phyloP scores from a whole-genome alignment of 2,113 vertebrate species.

The Colius striatus region DNA sequence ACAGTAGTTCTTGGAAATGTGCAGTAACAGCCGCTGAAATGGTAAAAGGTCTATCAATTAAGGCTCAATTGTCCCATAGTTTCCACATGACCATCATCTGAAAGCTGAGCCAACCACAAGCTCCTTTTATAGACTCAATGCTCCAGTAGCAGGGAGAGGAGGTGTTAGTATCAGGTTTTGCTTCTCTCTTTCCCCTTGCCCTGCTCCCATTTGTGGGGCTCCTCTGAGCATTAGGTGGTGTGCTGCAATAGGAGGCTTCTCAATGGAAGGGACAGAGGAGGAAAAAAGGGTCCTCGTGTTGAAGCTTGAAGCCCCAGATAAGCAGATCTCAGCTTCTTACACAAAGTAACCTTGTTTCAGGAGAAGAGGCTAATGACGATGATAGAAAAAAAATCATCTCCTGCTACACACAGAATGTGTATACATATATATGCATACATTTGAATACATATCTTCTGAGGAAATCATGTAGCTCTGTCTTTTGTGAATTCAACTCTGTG shows the following conservation, averaged over 20 bases:
- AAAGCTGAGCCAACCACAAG: neutral
- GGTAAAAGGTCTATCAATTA: rapidly evolving
- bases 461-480: neutral
- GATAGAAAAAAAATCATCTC: neutral
- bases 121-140: neutral
- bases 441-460: constrained; percentile 8
- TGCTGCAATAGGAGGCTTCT: neutral
- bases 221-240: neutral
- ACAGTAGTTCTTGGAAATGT: neutral
- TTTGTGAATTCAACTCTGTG: neutral
- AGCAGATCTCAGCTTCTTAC: neutral
- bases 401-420: constrained; percentile 15
- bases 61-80: neutral
- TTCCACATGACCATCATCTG: neutral
- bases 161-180: neutral
- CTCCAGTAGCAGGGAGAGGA: neutral
- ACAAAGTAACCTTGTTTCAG: neutral
- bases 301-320: neutral
- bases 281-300: neutral
- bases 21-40: neutral
- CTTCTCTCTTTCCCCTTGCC: neutral
- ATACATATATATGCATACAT: constrained; percentile 33
- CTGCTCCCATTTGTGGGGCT: neutral
- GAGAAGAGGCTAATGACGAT: neutral
- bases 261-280: neutral